A percentile compares a stretch with the other conserved stretches of the same genome.
Evolutionary conservation across 1,140 invertebrate species (phyloP).

Genomic region (Leptopilina boulardi): DNA sequence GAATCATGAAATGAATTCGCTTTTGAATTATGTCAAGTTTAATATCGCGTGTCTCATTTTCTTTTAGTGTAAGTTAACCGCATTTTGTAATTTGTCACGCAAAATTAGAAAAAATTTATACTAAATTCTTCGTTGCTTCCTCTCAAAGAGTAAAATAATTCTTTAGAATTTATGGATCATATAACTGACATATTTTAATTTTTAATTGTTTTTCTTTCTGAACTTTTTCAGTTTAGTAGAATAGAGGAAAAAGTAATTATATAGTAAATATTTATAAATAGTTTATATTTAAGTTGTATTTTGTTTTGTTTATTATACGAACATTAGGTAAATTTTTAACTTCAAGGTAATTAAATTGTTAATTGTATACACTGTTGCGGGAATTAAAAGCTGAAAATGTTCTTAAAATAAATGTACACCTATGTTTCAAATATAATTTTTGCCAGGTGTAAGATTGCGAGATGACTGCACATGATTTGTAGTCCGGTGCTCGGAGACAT

Average conservation of each 20-base stretch:
- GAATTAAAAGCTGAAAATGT: not conserved
- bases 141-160: not conserved
- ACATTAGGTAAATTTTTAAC: not conserved
- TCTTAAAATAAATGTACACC: not conserved
- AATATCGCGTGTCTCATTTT: conserved; percentile 12
- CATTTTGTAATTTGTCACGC: conserved; percentile 2
- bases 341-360: not conserved
- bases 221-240: not conserved
- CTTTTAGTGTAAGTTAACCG: not conserved
- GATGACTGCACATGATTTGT: conserved; percentile 7
- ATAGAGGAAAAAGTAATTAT: not conserved
- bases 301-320: not conserved
- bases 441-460: conserved; percentile 1
- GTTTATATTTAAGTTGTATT: no score
- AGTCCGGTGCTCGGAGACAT: conserved; percentile 8
- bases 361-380: not conserved
- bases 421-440: conserved; percentile 4
- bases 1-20: not conserved
- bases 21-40: not conserved
- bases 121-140: not conserved
- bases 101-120: not conserved
- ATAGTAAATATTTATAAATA: no score
- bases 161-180: not conserved
- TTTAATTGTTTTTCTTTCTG: not conserved
- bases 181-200: not conserved